phyloP scores from a whole-genome alignment of 2,888 invertebrate species.

The Endomychus coccineus region DNA sequence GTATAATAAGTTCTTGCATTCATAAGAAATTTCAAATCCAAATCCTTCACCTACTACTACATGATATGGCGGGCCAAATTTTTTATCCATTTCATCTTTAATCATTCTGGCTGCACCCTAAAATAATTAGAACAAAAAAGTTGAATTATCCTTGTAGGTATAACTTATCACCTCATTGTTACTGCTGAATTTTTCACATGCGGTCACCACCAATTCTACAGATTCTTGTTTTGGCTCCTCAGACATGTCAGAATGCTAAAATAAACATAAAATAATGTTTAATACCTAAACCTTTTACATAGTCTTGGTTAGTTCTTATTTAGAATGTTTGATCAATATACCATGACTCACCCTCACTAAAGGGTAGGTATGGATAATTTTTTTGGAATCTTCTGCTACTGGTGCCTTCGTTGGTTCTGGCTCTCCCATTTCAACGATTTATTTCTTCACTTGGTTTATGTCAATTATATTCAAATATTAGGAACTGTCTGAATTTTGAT shows the following conservation, averaged over 20 bases:
- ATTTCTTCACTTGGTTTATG: too few species aligned
- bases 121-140: conserved; percentile 12
- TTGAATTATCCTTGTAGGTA: neutral
- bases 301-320: neutral
- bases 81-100: conserved; percentile 92
- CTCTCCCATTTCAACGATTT: conserved; percentile 14
- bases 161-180: conserved; percentile 65
- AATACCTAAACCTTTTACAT: conserved; percentile 2
- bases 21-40: conserved; percentile 88
- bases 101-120: conserved; percentile 86
- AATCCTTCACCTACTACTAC: conserved; percentile 94
- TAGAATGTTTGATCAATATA: neutral
- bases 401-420: conserved; percentile 7
- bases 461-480: too few species aligned
- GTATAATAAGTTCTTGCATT: conserved; percentile 78
- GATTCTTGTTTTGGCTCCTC: conserved; percentile 89
- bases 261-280: neutral
- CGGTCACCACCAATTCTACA: conserved; percentile 84
- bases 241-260: conserved; percentile 84
- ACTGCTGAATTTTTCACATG: conserved; percentile 81
- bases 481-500: too few species aligned
- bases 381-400: conserved; percentile 49
- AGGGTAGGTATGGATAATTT: conserved; percentile 72
- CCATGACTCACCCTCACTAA: conserved; percentile 61
- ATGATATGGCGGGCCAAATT: conserved; percentile 91